Evolutionary conservation across 2,113 vertebrate species (phyloP).

Genomic region (Xyrauchen texanus): DNA sequence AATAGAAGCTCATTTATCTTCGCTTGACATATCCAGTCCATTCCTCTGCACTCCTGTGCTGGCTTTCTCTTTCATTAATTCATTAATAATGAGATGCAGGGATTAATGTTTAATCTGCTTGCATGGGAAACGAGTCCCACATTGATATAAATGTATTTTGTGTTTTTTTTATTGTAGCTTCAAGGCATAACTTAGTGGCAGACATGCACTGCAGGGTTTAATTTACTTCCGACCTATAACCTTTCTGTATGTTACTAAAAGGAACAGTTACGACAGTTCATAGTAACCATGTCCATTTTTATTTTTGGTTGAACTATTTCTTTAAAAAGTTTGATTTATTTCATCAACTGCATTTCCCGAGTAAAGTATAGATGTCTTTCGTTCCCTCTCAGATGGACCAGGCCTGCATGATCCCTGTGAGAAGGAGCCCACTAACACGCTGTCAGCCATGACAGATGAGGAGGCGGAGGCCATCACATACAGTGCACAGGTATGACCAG

Average conservation of each 20-base stretch:
- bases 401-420: slow-evolving; percentile 97
- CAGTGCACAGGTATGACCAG: slow-evolving; percentile 85
- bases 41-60: slow-evolving; percentile 8
- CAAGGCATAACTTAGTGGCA: too few relatives aligned
- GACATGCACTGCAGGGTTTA: too few relatives aligned
- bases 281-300: too few relatives aligned
- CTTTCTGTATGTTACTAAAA: too few relatives aligned
- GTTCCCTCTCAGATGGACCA: slow-evolving; percentile 82
- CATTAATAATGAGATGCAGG: slow-evolving; percentile 39
- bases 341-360: too few relatives aligned
- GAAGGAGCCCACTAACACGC: slow-evolving; percentile 89
- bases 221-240: too few relatives aligned
- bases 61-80: slow-evolving; percentile 27
- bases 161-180: too few relatives aligned
- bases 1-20: slow-evolving; percentile 19
- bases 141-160: not conserved
- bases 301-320: too few relatives aligned
- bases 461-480: slow-evolving; percentile 93
- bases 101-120: slow-evolving; percentile 44
- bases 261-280: too few relatives aligned
- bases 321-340: too few relatives aligned
- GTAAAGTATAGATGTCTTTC: not conserved
- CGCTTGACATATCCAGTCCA: slow-evolving; percentile 1
- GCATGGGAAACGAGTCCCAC: slow-evolving; percentile 6
- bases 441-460: slow-evolving; percentile 86